Evolutionary conservation across 1,140 invertebrate genomes (phyloP), one percentile per base, ranked within the genome.

Genomic region (Caligus rogercresseyi): DNA sequence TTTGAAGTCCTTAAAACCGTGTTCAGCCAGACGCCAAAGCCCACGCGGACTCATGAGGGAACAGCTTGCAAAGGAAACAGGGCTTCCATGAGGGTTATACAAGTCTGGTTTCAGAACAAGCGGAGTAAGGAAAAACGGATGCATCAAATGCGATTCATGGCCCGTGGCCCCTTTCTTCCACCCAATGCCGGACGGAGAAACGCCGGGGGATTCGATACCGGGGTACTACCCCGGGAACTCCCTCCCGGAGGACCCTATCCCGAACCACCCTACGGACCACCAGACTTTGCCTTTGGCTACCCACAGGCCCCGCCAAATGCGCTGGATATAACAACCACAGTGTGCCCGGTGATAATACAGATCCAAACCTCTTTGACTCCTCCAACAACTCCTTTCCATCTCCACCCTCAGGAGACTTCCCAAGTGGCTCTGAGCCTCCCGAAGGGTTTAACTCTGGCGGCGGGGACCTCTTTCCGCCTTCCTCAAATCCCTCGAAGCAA

Each of bases 21-120:
- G 16, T 98, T 98, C 75, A 88, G 89, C 63, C 89, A 93, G 70
- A 98, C 94, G 53, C 95, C 94, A 20, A 98, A 98, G 76, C 94
- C 94, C 0, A 98, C 95, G 58, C 79, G 94, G 70, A 94, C 98
- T 75, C 97, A 98, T 76, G 80, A 94, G 68, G 95, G 98, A 76
- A 92, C 97, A 75, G 79, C 98, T 65, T 94, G 94, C 64, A 93
- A 95, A 75, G 94, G 98, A 75, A 98, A 94, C 2, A 92, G 94
- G 25, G 77, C 98, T 54, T 93, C 93, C 43, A 98, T 98, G 94
- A 81, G 95, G 73, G 95, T 98, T 66, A 98, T 98, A 79, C 95
- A 98, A 86, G 94, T 97, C 23, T 79, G 78, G 78, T 78, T 78
- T 68, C 77, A 79, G 69, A 78, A 79, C 68, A 68, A 77, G 24